Evolutionary conservation across 1,140 invertebrate species (phyloP), one percentile per base, ranked within the genome.

Genomic region (Trissolcus basalis): DNA sequence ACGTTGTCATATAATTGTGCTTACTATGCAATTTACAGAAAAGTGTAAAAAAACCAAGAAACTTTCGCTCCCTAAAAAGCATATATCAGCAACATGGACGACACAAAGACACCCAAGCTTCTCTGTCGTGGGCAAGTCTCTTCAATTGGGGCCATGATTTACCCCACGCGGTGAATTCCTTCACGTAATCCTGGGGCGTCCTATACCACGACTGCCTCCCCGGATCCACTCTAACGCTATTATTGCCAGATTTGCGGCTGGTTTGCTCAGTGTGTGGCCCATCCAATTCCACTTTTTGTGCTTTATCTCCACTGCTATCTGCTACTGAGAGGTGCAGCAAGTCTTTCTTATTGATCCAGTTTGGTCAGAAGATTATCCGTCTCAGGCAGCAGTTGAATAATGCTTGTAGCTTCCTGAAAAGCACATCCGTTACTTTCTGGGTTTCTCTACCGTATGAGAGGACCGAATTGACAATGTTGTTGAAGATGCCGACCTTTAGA

Each of bases 361-460:
- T 41, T 0, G 56, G 35, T 35, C 56, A 60, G 35, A 60, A 60
- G 47, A 60, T 36, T 9, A 60, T 60, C 0, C 56, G 56, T 14
- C 35, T 49, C 33, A 48, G 12, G 35, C 45, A 60, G 32, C 12
- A 12, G 33, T 60, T 60, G n/a, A 60, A 14, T 7, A 60, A 60
- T 16, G 33, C 45, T 27, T 47, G 45, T 12, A 49, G 11, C 45
- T 60, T 14, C n/a, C 11, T 12, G 19, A 14, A 12, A 4, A 58
- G 45, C 16, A 15, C 6, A 11, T 35, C 32, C 9, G 44, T 48
- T 10, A 45, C 41, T 32, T 47, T 58, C 39, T 36, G 48, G 32
- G 55, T 58, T 48, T 58, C 10, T 12, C 43, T 43, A 35, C 55
- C 55, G 13, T 47, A 58, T 14, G 48, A 32, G 12, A 58, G 44